phyloP scores from a whole-genome alignment of 2,113 vertebrate species.

The Mastomys coucha region DNA sequence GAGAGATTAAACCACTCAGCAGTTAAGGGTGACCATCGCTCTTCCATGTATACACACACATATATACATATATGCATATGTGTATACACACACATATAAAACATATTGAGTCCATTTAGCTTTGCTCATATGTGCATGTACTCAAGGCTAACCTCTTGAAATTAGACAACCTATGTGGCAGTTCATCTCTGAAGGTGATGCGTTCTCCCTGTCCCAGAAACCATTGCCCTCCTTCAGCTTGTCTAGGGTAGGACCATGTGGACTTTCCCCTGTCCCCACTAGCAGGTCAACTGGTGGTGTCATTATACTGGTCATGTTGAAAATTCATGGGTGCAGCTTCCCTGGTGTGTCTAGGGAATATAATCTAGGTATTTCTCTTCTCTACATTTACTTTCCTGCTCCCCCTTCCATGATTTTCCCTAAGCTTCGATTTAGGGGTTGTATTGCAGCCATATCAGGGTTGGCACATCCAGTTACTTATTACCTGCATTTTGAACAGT shows the following conservation, averaged over 20 bases:
- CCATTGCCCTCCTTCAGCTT: background rate
- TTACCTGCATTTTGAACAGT: background rate
- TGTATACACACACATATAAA: background rate
- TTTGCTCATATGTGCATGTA: background rate
- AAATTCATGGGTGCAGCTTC: background rate
- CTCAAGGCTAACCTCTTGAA: background rate
- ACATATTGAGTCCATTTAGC: background rate
- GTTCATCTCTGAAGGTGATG: background rate
- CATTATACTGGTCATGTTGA: background rate
- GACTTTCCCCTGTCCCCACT: background rate
- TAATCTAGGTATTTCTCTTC: background rate
- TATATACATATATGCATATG: background rate
- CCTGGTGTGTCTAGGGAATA: background rate
- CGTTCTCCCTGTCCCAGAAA: background rate
- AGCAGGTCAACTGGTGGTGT: background rate
- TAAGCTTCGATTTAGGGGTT: background rate
- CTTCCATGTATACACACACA: background rate
- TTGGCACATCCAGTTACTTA: background rate
- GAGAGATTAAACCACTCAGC: background rate
- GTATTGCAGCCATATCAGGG: background rate
- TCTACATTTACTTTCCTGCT: background rate
- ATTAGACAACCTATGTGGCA: background rate
- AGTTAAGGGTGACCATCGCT: background rate
- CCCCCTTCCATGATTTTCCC: background rate
- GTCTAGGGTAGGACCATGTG: background rate